A percentile compares a stretch with the other conserved stretches of the same genome.
Evolutionary conservation across 2,113 vertebrate genomes (phyloP).

Genomic region (Chloropsis cyanopogon): DNA sequence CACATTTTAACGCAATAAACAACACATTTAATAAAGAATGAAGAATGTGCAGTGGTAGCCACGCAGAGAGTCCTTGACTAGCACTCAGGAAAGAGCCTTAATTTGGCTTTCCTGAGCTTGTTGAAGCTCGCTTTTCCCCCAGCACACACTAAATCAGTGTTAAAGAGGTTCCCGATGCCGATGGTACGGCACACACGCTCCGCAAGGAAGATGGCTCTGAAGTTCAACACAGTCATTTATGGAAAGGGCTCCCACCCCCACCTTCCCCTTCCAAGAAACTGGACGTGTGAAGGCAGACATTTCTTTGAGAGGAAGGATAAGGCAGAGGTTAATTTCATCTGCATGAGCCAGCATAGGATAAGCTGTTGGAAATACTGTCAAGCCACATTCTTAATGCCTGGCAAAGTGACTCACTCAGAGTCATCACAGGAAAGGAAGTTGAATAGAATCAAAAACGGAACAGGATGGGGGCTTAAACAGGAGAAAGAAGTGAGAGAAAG

Average conservation of each 20-base stretch:
- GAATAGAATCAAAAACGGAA: constrained; percentile 68
- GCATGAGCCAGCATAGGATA: not conserved
- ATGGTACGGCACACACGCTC: not conserved
- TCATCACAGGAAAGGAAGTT: constrained; percentile 65
- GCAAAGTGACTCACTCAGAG: constrained; percentile 59
- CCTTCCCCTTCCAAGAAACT: constrained; percentile 44
- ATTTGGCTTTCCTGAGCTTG: constrained; percentile 7
- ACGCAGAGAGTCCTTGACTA: not conserved
- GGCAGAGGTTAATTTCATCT: constrained; percentile 55
- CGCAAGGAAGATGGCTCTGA: not conserved
- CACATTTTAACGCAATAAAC: not conserved
- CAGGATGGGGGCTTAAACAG: constrained; percentile 59
- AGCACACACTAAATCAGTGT: not conserved
- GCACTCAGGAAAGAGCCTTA: not conserved
- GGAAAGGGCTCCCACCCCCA: not conserved
- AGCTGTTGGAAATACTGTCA: constrained; percentile 28
- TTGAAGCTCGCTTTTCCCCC: not conserved
- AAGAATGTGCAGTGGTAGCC: not conserved
- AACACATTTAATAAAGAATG: not conserved
- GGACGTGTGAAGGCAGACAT: not conserved
- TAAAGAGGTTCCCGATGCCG: not conserved
- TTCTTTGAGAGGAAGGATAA: constrained; percentile 58
- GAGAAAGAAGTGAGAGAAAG: constrained; percentile 64
- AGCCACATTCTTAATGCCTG: constrained; percentile 47
- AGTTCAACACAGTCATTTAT: not conserved